Conservation (phyloP, 30 jellyfish, hydroid and myxozoan genomes). For the Chrysaora quinquecirrha region DNA sequence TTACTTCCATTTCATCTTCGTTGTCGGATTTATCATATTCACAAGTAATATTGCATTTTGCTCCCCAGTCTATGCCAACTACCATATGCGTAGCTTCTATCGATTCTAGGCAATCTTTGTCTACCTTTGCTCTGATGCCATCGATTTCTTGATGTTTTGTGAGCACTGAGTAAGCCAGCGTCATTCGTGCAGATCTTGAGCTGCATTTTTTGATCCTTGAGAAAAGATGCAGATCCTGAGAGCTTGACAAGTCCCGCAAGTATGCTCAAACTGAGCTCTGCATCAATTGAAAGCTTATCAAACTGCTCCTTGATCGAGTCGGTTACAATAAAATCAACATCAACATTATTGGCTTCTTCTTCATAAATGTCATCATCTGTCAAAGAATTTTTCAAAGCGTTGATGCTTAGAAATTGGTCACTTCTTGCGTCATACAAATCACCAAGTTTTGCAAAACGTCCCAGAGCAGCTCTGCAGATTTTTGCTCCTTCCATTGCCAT, state of each 20-base stretch:
- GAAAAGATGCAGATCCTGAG: constrained; percentile 61
- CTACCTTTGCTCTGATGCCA: constrained; percentile 42
- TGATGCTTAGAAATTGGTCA: constrained; percentile 57
- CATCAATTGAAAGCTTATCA: constrained; percentile 55
- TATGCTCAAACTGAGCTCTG: constrained; percentile 65
- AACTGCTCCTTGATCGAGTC: constrained; percentile 46
- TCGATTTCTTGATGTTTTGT: constrained; percentile 62
- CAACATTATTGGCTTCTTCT: constrained; percentile 48
- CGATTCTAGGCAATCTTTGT: constrained; percentile 18
- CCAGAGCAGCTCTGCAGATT: constrained; percentile 58
- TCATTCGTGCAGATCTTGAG: constrained; percentile 34
- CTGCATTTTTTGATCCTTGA: constrained; percentile 51
- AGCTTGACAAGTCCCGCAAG: constrained; percentile 56
- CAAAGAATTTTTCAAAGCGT: background rate
- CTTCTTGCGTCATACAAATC: constrained; percentile 57
- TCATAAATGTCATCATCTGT: constrained; percentile 59
- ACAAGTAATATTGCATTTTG: constrained; percentile 67
- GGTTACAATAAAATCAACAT: constrained; percentile 47
- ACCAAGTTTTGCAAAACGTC: constrained; percentile 72
- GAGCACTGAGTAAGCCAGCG: constrained; percentile 44
- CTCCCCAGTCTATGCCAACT: constrained; percentile 82
- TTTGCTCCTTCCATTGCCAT: constrained; percentile 51
- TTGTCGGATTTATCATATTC: constrained; percentile 6
- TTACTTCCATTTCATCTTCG: constrained; percentile 41
- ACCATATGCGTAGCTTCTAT: constrained; percentile 74